These are phyloP conservation scores for Charanyca ferruginea DNA, from an alignment of 2,888 invertebrate species.

Conservation along the genomic window DNA sequence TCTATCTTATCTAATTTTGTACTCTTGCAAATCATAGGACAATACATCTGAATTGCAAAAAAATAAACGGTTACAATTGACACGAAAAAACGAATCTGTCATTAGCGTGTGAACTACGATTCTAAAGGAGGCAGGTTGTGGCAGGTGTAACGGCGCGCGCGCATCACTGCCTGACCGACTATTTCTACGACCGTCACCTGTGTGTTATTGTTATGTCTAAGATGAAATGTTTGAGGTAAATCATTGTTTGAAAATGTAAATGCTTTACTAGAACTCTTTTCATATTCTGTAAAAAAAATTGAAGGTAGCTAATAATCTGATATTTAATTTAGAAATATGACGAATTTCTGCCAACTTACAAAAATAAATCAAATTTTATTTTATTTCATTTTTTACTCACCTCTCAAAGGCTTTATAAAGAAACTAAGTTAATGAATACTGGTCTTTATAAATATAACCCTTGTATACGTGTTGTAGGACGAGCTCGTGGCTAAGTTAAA, in stretches of 20 bases:
- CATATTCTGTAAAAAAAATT: no score
- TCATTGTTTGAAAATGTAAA: background rate
- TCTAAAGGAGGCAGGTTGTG: constrained; percentile 41
- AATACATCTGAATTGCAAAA: background rate
- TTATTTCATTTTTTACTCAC: no score
- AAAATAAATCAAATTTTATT: no score
- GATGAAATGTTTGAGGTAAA: constrained; percentile 11
- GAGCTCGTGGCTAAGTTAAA: no score
- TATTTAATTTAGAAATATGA: no score
- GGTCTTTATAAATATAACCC: no score
- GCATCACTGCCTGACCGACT: constrained; percentile 41
- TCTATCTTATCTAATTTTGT: no score
- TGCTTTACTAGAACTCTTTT: background rate
- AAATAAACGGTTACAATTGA: constrained; percentile 3
- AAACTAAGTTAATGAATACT: no score
- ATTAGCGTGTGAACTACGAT: constrained; percentile 39
- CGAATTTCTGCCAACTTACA: no score
- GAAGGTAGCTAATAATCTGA: no score
- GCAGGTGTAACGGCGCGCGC: constrained; percentile 47
- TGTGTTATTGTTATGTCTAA: constrained; percentile 20
- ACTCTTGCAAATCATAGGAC: background rate
- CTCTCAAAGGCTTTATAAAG: no score
- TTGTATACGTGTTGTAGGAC: no score
- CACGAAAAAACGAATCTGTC: constrained; percentile 20
- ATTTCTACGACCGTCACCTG: constrained; percentile 46